Evolutionary conservation across 2,888 invertebrate species (phyloP).

Genomic region (Diogma glabrata): DNA sequence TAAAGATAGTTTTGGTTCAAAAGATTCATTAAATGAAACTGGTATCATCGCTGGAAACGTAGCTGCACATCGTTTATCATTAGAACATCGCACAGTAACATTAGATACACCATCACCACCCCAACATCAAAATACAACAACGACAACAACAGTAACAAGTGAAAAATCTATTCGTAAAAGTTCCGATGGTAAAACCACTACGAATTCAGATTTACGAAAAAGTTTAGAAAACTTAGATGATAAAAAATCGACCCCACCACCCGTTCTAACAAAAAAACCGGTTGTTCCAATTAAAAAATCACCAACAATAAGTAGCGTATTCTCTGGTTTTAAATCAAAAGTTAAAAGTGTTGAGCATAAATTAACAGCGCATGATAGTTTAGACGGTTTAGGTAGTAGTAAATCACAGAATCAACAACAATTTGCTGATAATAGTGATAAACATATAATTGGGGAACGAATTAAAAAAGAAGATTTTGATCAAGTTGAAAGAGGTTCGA

Average conservation of each 20-base stretch:
- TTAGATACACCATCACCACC: no score
- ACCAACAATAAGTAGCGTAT: constrained; percentile 45
- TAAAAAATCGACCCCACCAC: constrained; percentile 37
- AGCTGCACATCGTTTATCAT: constrained; percentile 43
- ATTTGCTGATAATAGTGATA: constrained; percentile 23
- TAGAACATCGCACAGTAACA: constrained; percentile 32
- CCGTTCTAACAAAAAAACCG: constrained; percentile 48
- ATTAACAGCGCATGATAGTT: constrained; percentile 33
- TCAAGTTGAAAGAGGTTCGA: constrained; percentile 48
- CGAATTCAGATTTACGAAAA: constrained; percentile 28
- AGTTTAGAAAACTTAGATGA: constrained; percentile 36
- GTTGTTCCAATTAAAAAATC: constrained; percentile 56
- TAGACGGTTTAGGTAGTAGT: constrained; percentile 41
- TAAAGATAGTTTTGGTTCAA: constrained; percentile 35
- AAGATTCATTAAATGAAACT: constrained; percentile 35
- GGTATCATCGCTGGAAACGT: constrained; percentile 35
- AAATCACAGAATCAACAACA: constrained; percentile 26
- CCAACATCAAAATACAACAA: not conserved
- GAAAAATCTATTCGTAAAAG: constrained; percentile 12
- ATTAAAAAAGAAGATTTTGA: constrained; percentile 44
- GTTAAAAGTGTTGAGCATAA: constrained; percentile 43
- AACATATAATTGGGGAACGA: constrained; percentile 23
- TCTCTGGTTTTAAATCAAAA: constrained; percentile 50
- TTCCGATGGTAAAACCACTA: constrained; percentile 20
- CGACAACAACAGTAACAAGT: not conserved